phyloP scores from a whole-genome alignment of 2,113 vertebrate species.

The Clupea harengus region DNA sequence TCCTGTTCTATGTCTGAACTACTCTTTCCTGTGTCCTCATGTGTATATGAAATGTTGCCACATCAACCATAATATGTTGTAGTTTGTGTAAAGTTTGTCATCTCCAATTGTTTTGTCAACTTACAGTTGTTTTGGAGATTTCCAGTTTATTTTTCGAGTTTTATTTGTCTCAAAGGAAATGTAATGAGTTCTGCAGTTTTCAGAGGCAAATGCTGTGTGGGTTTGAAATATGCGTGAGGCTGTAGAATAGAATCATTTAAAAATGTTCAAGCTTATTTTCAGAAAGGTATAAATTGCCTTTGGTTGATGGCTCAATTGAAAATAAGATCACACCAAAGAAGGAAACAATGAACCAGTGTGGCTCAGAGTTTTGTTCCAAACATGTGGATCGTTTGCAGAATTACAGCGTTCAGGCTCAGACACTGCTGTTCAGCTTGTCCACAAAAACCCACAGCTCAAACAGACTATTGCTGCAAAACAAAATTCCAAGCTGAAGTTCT shows the following conservation, averaged over 20 bases:
- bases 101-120: neutral
- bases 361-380: slow-evolving; percentile 34
- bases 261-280: slow-evolving; percentile 36
- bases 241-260: slow-evolving; percentile 34
- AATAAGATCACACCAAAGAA: slow-evolving; percentile 29
- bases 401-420: slow-evolving; percentile 37
- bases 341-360: slow-evolving; percentile 43
- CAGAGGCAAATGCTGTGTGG: neutral
- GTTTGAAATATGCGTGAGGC: neutral
- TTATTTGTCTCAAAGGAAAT: slow-evolving; percentile 8
- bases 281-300: slow-evolving; percentile 16
- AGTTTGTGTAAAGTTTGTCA: neutral
- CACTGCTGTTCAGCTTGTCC: slow-evolving; percentile 35
- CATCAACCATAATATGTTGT: neutral
- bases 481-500: slow-evolving; percentile 24
- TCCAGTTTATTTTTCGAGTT: neutral
- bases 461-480: slow-evolving; percentile 44
- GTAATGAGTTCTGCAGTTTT: neutral
- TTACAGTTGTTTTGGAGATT: neutral
- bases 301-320: slow-evolving; percentile 36
- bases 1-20: neutral
- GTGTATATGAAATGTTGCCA: neutral
- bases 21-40: neutral
- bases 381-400: slow-evolving; percentile 49
- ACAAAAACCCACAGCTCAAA: slow-evolving; percentile 49